A percentile compares a stretch with the other conserved stretches of the same genome.
Conservation (phyloP, 2,797 vertebrate genomes). For the Limnodromus scolopaceus region DNA sequence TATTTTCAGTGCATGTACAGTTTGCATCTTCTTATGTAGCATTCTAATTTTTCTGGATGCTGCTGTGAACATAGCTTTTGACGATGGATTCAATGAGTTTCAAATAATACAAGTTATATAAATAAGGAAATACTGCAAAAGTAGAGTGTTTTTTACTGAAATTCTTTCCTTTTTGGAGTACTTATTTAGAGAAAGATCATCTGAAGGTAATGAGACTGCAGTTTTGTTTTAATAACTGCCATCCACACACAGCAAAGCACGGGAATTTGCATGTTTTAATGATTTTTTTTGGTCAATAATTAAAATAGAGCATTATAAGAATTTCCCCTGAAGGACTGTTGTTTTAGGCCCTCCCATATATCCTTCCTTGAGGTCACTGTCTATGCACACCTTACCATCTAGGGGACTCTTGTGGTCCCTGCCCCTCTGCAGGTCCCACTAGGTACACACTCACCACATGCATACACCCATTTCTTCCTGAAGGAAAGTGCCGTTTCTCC, state of each 20-base stretch:
- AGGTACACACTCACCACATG: not conserved
- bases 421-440: not conserved
- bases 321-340: not conserved
- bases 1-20: not conserved
- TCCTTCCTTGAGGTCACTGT: not conserved
- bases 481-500: not conserved
- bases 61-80: not conserved
- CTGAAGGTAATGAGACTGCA: not conserved
- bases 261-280: not conserved
- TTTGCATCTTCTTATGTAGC: not conserved
- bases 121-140: not conserved
- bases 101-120: not conserved
- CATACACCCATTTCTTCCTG: not conserved
- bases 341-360: not conserved
- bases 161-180: not conserved
- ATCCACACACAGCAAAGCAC: not conserved
- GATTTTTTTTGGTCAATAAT: not conserved
- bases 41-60: not conserved
- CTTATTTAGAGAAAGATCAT: not conserved
- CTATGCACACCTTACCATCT: not conserved
- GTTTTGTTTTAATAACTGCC: not conserved
- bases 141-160: not conserved
- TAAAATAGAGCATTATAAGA: not conserved
- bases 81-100: not conserved
- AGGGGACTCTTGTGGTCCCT: not conserved